phyloP scores from a whole-genome alignment of 2,113 vertebrate species.

The Leucosticte australis region DNA sequence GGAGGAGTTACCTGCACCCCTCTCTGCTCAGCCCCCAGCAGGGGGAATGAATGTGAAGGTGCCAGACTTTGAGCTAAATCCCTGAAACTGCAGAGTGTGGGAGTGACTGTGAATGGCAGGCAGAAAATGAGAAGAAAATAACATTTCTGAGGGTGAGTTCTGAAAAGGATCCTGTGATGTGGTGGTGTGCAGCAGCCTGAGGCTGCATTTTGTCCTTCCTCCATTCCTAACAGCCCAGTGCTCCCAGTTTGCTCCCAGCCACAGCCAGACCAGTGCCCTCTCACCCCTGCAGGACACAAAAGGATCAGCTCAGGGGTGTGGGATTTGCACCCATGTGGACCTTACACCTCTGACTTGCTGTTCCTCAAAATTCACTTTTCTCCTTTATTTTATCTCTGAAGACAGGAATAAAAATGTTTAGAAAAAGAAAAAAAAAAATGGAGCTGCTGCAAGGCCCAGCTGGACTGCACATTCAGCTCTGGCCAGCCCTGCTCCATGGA shows the following conservation, averaged over 20 bases:
- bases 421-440: neutral
- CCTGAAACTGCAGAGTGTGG: neutral
- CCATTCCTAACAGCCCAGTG: neutral
- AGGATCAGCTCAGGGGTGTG: fast-evolving
- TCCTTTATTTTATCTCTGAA: neutral
- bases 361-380: neutral
- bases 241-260: neutral
- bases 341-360: neutral
- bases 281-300: neutral
- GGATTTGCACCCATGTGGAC: fast-evolving
- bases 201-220: neutral
- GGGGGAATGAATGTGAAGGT: neutral
- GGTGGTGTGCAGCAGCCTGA: neutral
- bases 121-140: neutral
- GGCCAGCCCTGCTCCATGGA: neutral
- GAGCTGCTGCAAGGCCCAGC: neutral
- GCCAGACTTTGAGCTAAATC: neutral
- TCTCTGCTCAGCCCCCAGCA: neutral
- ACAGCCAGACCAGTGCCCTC: neutral
- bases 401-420: neutral
- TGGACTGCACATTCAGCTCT: neutral
- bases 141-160: neutral
- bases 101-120: neutral
- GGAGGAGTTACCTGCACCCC: neutral
- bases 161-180: neutral